Base-by-base conservation (phyloP, 2,888 invertebrate species). In the Melanostoma scalare region DNA sequence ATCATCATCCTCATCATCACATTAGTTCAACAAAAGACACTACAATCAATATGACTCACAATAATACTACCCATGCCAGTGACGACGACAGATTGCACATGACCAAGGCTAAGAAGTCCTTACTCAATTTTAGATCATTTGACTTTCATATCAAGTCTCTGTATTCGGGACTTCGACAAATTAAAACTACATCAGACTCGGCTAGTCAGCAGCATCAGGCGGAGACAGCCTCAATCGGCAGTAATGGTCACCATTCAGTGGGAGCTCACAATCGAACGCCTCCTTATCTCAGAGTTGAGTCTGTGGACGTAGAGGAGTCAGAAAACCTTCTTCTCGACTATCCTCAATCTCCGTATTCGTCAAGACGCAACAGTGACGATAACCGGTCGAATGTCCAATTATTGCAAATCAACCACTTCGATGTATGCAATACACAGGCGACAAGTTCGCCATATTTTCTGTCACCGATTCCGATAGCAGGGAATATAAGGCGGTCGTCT, bases 141-240 rank as follows among this genome's bases (percentile, higher is more conserved):
- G 91, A 91, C 85, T 91, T 91, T 78, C 91, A 91, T 80, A 87
- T 91, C 46, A 91, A 91, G 82, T 90, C 90, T 0, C 78, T 91
- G 20, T 91, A 91, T 85, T 88, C 89, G n/a, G 90, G 91, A 3
- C 77, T 91, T 44, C 89, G 89, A 3, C 88, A 87, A 53, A 87
- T 87, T 44, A 85, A 85, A 48, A 77, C 84, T 75, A 78, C 75
- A 79, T 35, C 84, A 1, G 78, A 71, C 4, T 4, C 79, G 2
- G 8, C 53, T 8, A 69, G 48, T 6, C 73, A 61, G 3, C 61
- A 61, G 20, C 63, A 50, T 2, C 36, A 35, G 0, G 8, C 78
- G 1, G 67, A 58, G 6, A 31, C 69, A 0, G 40, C 52, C 55
- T 73, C 74, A 53, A 52, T 55, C 5, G 38, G 55, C 4, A 61